Base-by-base conservation (phyloP, 2,113 vertebrate genomes). In the Panthera leo region DNA sequence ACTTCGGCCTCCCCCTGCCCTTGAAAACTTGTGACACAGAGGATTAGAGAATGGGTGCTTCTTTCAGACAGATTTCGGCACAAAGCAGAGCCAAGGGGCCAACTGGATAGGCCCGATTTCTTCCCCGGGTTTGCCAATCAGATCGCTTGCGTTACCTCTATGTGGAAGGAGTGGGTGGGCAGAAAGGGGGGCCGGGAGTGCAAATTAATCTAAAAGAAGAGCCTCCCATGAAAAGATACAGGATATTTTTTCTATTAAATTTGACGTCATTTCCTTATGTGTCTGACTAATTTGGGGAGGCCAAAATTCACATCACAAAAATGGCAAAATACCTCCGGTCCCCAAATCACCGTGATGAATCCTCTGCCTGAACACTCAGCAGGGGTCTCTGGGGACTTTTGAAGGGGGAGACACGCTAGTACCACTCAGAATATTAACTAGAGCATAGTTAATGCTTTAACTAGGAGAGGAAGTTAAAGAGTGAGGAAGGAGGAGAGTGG, bases 71-170 rank as follows among this genome's bases (percentile, higher is more conserved):
- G 58, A 65, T 51, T 67, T 92, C 42, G n/a, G n/a, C 75, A 58
- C 31, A 71, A 19, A 45, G 31, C 21, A 9, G 11, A 78, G 11
- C 34, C 39, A 45, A 29, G n/a, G 36, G 0, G 34, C 25, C 73
- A n/a, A 71, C 5, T 0, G 1, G 10, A 36, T 3, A 5, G 19
- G 39, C 34, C 42, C 9, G 1, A 3, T 2, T 34, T 55, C 19
- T 73, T 48, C 75, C 10, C n/a, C 34, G 48, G 2, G 15, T 31
- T 29, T 34, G 83, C 19, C 16, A 70, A 14, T 48, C 9, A 25
- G 31, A 9, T 39, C 23, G 6, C 36, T 90, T 7, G 5, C 1
- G 11, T 10, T 7, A 11, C 58, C 51, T 78, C 18, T 83, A 0
- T 48, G 91, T n/a, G 42, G n/a, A 29, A 85, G 5, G 23, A 4